Evolutionary conservation across 2,113 vertebrate species (phyloP).

Genomic region (Chaetorhynchus papuensis): DNA sequence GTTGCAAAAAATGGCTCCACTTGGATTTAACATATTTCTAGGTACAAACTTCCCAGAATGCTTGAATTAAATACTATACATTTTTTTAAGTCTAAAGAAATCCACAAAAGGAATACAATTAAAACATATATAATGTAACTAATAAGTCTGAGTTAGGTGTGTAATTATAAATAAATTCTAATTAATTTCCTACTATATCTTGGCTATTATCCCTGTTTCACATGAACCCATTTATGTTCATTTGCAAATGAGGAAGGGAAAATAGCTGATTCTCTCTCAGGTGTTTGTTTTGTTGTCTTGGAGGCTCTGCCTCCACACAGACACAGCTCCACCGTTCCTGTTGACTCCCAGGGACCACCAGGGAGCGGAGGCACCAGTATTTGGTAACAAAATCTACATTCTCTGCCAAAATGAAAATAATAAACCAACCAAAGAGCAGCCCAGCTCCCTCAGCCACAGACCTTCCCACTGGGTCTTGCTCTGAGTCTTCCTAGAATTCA

Average conservation of each 20-base stretch:
- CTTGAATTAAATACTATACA: conserved; percentile 23
- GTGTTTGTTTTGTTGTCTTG: neutral
- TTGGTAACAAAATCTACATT: neutral
- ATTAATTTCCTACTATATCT: conserved; percentile 44
- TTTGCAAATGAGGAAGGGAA: conserved; percentile 17
- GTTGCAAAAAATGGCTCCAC: neutral
- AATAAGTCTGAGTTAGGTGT: conserved; percentile 13
- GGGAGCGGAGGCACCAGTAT: neutral
- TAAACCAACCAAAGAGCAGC: neutral
- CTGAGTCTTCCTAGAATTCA: neutral
- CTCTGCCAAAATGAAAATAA: neutral
- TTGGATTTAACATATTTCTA: neutral
- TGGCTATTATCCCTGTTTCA: conserved; percentile 38
- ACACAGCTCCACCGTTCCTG: rapidly evolving
- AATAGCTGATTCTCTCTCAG: neutral
- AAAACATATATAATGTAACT: conserved; percentile 27
- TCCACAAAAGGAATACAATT: conserved; percentile 38
- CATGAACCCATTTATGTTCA: conserved; percentile 2
- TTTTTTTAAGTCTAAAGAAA: conserved; percentile 42
- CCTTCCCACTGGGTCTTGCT: neutral
- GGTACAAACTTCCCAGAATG: neutral
- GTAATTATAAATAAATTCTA: conserved; percentile 56
- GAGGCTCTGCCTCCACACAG: neutral
- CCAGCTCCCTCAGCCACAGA: neutral
- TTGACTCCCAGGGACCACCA: neutral